These are phyloP conservation scores for Dermochelys coriacea DNA, from an alignment of 2,797 vertebrate genomes.

Conservation along the genomic window DNA sequence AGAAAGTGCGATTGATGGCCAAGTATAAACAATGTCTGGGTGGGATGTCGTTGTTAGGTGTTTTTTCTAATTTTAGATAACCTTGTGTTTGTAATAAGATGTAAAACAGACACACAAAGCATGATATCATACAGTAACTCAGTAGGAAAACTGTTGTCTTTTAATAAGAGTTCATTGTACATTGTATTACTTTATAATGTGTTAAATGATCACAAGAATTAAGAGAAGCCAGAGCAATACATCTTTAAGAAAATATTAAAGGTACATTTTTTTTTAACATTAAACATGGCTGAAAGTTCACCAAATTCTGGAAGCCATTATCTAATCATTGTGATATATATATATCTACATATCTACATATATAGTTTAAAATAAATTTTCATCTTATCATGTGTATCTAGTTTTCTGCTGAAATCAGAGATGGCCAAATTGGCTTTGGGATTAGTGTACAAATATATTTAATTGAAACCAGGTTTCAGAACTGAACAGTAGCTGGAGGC, in stretches of 20 bases:
- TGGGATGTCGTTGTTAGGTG: slow-evolving; percentile 44
- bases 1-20: slow-evolving; percentile 81
- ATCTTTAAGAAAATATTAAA: slow-evolving; percentile 33
- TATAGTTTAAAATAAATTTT: slow-evolving; percentile 60
- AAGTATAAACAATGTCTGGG: slow-evolving; percentile 75
- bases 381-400: slow-evolving; percentile 57
- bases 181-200: slow-evolving; percentile 20
- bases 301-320: slow-evolving; percentile 64
- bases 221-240: slow-evolving; percentile 18
- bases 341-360: slow-evolving; percentile 23
- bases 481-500: slow-evolving; percentile 62
- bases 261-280: slow-evolving; percentile 12
- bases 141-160: not conserved
- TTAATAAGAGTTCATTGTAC: slow-evolving; percentile 41
- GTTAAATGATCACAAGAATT: slow-evolving; percentile 1
- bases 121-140: slow-evolving; percentile 25
- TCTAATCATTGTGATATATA: slow-evolving; percentile 63
- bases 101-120: slow-evolving; percentile 34
- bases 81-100: slow-evolving; percentile 43
- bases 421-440: slow-evolving; percentile 52
- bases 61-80: slow-evolving; percentile 60
- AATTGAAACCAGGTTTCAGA: slow-evolving; percentile 68
- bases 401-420: slow-evolving; percentile 59
- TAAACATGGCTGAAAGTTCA: slow-evolving; percentile 46
- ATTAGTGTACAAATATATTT: slow-evolving; percentile 65